Evolutionary conservation across 2,888 invertebrate genomes (phyloP).

Genomic region (Lapara coniferarum): DNA sequence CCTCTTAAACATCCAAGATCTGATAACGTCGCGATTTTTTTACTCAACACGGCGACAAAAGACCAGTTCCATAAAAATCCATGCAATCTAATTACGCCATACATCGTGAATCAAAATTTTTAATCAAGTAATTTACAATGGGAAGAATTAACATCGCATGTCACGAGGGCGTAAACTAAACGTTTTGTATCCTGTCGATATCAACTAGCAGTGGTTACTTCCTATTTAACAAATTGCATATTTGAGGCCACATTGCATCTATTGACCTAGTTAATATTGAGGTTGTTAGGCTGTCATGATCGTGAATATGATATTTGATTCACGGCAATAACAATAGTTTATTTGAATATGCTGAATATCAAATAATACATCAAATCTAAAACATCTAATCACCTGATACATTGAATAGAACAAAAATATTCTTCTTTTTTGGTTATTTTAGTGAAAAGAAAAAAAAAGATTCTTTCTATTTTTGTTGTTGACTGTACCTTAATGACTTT

Average conservation of each 20-base stretch:
- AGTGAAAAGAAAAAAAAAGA: no score
- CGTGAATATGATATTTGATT: neutral
- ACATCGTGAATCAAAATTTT: conserved; percentile 1
- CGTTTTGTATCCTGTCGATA: conserved; percentile 2
- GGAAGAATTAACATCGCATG: conserved; percentile 9
- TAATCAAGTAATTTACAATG: conserved; percentile 19
- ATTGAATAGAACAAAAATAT: no score
- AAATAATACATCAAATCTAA: no score
- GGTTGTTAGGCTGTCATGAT: neutral
- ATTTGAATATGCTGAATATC: no score
- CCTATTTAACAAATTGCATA: conserved; percentile 22
- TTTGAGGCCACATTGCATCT: neutral
- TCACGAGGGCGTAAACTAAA: neutral
- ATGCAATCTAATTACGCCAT: neutral
- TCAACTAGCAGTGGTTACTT: conserved; percentile 10
- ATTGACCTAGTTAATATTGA: conserved; percentile 2
- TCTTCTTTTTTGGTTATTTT: no score
- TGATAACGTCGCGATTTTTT: no score
- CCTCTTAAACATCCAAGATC: no score
- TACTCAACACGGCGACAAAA: neutral
- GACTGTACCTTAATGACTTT: no score
- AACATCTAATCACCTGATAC: no score
- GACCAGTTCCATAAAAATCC: neutral
- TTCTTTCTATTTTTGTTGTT: no score
- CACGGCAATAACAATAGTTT: no score